Conservation (phyloP, 2,888 invertebrate genomes). For the Aphidius colemani region DNA sequence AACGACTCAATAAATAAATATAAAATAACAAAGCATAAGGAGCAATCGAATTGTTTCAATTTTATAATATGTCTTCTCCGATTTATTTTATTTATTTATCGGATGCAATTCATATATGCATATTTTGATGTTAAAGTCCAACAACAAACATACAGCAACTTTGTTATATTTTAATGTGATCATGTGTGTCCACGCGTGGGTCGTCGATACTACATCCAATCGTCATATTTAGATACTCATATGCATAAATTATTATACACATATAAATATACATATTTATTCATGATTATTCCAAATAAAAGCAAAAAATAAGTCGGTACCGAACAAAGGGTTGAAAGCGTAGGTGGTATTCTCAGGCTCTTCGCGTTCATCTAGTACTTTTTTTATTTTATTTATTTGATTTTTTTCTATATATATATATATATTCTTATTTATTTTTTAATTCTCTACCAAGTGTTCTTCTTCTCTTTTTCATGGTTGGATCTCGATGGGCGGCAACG, state of each 20-base stretch:
- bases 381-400: constrained; percentile 18
- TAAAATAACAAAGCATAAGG: too few species aligned
- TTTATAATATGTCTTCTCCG: too few species aligned
- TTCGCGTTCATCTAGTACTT: constrained; percentile 21
- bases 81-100: too few species aligned
- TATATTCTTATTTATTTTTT: constrained; percentile 16
- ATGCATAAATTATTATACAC: too few species aligned
- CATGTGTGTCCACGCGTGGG: constrained; percentile 10
- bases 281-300: constrained; percentile 10
- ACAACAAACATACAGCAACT: not conserved
- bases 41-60: too few species aligned
- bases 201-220: constrained; percentile 13
- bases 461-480: constrained; percentile 26
- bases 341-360: constrained; percentile 30
- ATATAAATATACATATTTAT: constrained; percentile 7
- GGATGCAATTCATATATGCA: too few species aligned
- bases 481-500: constrained; percentile 29
- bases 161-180: constrained; percentile 7
- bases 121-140: not conserved
- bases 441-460: constrained; percentile 1
- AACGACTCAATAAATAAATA: too few species aligned
- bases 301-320: constrained; percentile 27
- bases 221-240: constrained; percentile 20
- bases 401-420: constrained; percentile 8
- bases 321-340: constrained; percentile 26